Base-by-base conservation (phyloP, 1,140 invertebrate genomes). In the Orchestia grillus region DNA sequence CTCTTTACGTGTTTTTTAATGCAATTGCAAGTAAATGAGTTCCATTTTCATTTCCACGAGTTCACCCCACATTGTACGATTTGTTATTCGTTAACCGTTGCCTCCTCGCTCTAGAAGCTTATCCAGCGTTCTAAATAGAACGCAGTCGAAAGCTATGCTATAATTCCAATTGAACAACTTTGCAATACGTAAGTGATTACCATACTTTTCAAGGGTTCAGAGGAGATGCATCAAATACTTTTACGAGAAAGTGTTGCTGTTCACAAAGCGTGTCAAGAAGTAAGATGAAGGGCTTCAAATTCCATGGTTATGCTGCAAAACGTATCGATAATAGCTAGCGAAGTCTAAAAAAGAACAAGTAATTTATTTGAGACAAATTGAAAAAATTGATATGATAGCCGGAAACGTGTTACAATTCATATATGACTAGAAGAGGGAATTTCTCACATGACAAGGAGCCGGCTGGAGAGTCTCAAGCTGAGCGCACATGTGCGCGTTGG, bases 401-500 rank as follows among this genome's bases (percentile, higher is more conserved):
- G 11, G 28, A 77, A 53, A 77, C 36, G 36, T 77, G 15, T 77
- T 28, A 15, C 62, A 28, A 77, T 36, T 28, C 28, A 77, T 19
- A 77, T 77, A 19, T 3, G 36, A 36, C 62, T 77, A 77, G 36
- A 77, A 77, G 62, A 77, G 28, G 1, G 28, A 23, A 77, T 36
- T 11, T 42, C 92, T 94, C 92, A 94, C 92, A 47, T 94, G 92
- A 47, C 92, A 94, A 6, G 92, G 92, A 19, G 92, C 92, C 45
- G 43, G 43, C 43, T 44, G 92, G 92, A 94, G 92, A 40, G 36
- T n/a, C 8, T 94, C 43, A 0, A 94, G 92, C 44, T 45, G 41
- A 45, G 92, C 92, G 44, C 92, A 94, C 43, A 45, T 45, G 40
- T 94, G 92, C 36, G 92, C 92, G 40, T 15, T 45, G 44, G 92